Percentiles rank a stretch among this genome's conserved stretches.
These are phyloP conservation scores for Helarctos malayanus DNA, from an alignment of 2,797 vertebrate genomes.

Conservation along the genomic window DNA sequence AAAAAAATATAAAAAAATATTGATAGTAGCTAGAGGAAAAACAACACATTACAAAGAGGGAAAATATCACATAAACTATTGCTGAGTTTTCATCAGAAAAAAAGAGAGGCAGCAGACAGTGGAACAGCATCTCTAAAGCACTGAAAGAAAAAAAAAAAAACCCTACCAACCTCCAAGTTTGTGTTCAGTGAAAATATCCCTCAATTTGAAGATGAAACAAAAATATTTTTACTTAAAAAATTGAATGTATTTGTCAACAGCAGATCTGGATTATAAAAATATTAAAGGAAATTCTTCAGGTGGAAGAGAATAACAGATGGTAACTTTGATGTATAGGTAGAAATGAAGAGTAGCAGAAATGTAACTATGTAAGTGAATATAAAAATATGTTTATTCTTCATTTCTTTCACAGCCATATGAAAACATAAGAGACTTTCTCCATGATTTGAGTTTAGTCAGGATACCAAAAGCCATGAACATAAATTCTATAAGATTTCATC, in stretches of 20 bases:
- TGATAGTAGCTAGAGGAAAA: not conserved
- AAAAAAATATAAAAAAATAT: not conserved
- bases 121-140: not conserved
- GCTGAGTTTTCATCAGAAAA: not conserved
- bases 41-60: not conserved
- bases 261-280: not conserved
- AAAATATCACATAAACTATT: not conserved
- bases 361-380: not conserved
- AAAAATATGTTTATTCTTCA: not conserved
- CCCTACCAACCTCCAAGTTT: not conserved
- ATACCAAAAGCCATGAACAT: not conserved
- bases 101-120: not conserved
- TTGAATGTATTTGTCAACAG: not conserved
- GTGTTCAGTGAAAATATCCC: not conserved
- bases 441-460: not conserved
- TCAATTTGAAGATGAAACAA: not conserved
- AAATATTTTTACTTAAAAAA: not conserved
- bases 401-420: not conserved
- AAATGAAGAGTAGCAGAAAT: not conserved
- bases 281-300: not conserved
- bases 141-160: not conserved
- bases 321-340: not conserved
- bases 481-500: not conserved
- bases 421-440: not conserved
- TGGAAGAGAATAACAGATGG: not conserved